Base-by-base conservation (phyloP, 2,888 invertebrate species). In the Philopedon plagiatum region DNA sequence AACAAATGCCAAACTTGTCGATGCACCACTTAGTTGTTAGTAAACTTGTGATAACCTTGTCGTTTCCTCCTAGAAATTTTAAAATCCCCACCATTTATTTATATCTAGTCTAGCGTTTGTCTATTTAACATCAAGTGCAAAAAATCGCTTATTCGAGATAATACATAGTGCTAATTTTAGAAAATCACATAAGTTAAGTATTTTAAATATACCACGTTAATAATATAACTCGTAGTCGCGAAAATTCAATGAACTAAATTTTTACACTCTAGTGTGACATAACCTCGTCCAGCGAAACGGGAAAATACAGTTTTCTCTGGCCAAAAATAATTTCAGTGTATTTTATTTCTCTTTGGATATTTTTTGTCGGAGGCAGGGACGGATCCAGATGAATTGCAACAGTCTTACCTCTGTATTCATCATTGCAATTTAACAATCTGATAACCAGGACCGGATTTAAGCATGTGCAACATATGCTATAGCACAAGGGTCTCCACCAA, bases 31-130 rank as follows among this genome's bases (percentile, higher is more conserved):
- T 41, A n/a, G 21, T 26, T n/a, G 41, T 19, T 41, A 66, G 7
- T 32, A 37, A 54, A 66, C 66, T 71, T 66, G 71, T 58, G 39
- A 60, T 54, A 29, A 71, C 71, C 65, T 71, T 71, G 60, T 39
- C n/a, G 39, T 46, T 26, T 46, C 63, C 46, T 63, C 72, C 72
- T 72, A 72, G 32, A 72, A 72, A 32, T 46, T 57, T 44, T 56
- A 72, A 72, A 67, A 72, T 46, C 67, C 72, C 72, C 67, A 72
- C 67, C 72, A 72, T 72, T 67, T 58, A 70, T 8, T 21, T 39
- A 11, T 23, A 58, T n/a, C 15, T 39, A 29, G 29, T 51, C 26
- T 51, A 13, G 9, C 7, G 29, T 54, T 54, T 32, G 51, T 54
- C 51, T 54, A 29, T 54, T 29, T 18, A 29, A 9, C 9, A 54